Conservation (phyloP, 1,140 invertebrate genomes). For the Palaemon carinicauda region DNA sequence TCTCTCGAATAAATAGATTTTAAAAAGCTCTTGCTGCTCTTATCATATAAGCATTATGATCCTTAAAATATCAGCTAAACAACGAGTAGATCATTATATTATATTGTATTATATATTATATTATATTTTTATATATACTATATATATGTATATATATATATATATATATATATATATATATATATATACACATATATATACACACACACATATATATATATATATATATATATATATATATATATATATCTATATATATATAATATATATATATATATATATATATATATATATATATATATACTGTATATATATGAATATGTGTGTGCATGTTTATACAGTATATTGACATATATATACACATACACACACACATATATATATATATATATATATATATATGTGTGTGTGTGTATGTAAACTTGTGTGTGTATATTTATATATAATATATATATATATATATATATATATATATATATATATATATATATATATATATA, state of each 20-base stretch:
- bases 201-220: background rate
- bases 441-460: background rate
- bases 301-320: background rate
- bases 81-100: too few species aligned
- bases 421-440: background rate
- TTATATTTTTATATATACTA: background rate
- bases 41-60: too few species aligned
- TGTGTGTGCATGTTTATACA: background rate
- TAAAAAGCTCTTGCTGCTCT: too few species aligned
- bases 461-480: background rate
- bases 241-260: conserved; percentile 17
- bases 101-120: background rate
- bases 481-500: background rate
- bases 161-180: background rate
- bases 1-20: too few species aligned
- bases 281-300: conserved; percentile 1
- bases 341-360: background rate
- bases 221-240: conserved; percentile 21
- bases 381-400: too few species aligned
- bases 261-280: conserved; percentile 23
- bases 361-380: background rate
- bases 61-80: too few species aligned
- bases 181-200: background rate
- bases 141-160: background rate
- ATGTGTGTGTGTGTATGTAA: too few species aligned